Evolutionary conservation across 2,888 invertebrate species (phyloP), one percentile per base, ranked within the genome.

Genomic region (Imbricaverruca yamaguchii): DNA sequence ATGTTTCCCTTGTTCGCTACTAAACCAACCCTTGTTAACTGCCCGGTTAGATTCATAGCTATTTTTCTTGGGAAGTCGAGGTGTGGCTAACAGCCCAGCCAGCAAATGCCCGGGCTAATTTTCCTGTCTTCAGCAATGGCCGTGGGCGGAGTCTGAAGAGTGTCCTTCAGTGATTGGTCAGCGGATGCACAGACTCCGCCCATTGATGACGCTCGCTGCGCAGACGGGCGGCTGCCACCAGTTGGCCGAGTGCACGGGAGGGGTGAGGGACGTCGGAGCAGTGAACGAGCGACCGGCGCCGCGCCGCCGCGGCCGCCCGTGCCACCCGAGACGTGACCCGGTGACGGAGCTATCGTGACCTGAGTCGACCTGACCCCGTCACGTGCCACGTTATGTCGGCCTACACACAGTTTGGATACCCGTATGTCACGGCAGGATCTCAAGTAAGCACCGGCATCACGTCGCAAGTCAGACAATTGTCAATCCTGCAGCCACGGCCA

Each of bases 21-120:
- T 69, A 69, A 69, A 69, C 69, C 39, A 69, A 69, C 15, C 39
- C 39, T 39, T 69, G 69, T 69, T 39, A 69, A 69, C 13, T 69
- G 25, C 23, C 39, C 15, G 7, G 25, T 39, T 39, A 12, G 39
- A 69, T 69, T 69, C 69, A 25, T 15, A 13, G 69, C 69, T 39
- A 69, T 69, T 69, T 69, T 69, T 69, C 69, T 69, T 39, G 7
- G 12, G 6, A 3, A 12, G 25, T 69, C 69, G 69, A 69, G 69
- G 69, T 69, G 69, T 69, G 69, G 69, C 39, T 13, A 69, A 39
- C 69, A 39, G 39, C 4, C 25, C 25, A 39, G 69, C 15, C 15
- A 69, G 69, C 69, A 39, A 69, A 69, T 69, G 6, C 39, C 15
- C 2, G 1, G 69, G 15, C 69, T 69, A 69, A 69, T 69, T 69